phyloP scores from a whole-genome alignment of 2,797 vertebrate genomes.

The Artibeus jamaicensis region DNA sequence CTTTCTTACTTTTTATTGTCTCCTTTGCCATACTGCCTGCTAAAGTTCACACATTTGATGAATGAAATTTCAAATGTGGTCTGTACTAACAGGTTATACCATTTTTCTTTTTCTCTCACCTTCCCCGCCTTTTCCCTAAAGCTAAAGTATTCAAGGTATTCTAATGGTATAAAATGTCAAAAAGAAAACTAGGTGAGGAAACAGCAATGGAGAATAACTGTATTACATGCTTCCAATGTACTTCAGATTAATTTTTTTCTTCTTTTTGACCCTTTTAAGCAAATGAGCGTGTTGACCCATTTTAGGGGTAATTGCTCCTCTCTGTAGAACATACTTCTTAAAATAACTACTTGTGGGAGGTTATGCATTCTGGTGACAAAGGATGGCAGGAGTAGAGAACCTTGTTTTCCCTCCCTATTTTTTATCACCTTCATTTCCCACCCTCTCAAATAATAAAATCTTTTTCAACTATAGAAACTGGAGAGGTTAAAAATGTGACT shows the following conservation, averaged over 20 bases:
- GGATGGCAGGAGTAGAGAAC: neutral
- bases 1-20: neutral
- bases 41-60: neutral
- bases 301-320: slow-evolving; percentile 43
- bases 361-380: neutral
- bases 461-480: neutral
- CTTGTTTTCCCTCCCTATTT: neutral
- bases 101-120: neutral
- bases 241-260: neutral
- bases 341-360: neutral
- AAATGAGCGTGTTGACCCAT: neutral
- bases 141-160: neutral
- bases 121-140: neutral
- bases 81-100: neutral
- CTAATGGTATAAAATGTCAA: neutral
- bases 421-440: neutral
- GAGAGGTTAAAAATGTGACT: slow-evolving; percentile 37
- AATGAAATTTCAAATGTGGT: neutral
- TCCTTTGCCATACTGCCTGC: neutral
- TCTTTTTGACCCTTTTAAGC: slow-evolving; percentile 50
- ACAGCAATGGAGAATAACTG: slow-evolving; percentile 15
- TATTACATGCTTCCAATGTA: neutral
- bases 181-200: slow-evolving; percentile 11
- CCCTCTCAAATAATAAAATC: neutral
- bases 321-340: neutral